Base-by-base conservation (phyloP, 2,797 vertebrate species). In the Neomorphus geoffroyi region DNA sequence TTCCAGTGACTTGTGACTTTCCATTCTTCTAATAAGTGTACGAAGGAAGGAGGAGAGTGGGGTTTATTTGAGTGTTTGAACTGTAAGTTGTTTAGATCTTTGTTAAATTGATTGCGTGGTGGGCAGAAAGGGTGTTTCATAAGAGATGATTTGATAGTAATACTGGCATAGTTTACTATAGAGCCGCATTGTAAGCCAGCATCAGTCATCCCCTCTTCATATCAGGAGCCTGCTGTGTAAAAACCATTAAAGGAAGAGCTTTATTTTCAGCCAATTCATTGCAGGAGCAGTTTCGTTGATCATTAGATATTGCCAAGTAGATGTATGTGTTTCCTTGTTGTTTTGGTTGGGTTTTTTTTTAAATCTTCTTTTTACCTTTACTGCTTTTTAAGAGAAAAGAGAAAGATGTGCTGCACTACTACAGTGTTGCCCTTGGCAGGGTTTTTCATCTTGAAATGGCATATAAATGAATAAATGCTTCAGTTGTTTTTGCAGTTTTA, bases 391-490 rank as follows among this genome's bases (percentile, higher is more conserved):
- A 75, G 95, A 88, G 61, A 61, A 80, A 80, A 84, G 30, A 87
- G 64, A 77, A 89, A 33, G 60, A 93, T 96, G 67, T 85, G 41
- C 66, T 87, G 5, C 30, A 35, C 54, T 91, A 80, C 92, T 91
- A 30, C 35, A 78, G 50, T 67, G 48, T 95, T 96, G 93, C 95
- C 92, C 93, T 95, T 97, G 93, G 96, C 96, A 94, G 70, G 70
- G 60, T 88, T 96, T 79, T 79, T 96, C 28, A 86, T 95, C 85
- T 92, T 86, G 86, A 93, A 96, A 83, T 89, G 66, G 78, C 72
- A 92, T 93, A 88, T 93, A 96, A 94, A 92, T 94, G 90, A 96
- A 94, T 92, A 94, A 79, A 94, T 85, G 81, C 89, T 95, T 96
- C 64, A 18, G 41, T 96, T 93, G 75, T 83, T 95, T 94, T 92